Evolutionary conservation across 2,113 vertebrate species (phyloP).

Genomic region (Nerophis ophidion): DNA sequence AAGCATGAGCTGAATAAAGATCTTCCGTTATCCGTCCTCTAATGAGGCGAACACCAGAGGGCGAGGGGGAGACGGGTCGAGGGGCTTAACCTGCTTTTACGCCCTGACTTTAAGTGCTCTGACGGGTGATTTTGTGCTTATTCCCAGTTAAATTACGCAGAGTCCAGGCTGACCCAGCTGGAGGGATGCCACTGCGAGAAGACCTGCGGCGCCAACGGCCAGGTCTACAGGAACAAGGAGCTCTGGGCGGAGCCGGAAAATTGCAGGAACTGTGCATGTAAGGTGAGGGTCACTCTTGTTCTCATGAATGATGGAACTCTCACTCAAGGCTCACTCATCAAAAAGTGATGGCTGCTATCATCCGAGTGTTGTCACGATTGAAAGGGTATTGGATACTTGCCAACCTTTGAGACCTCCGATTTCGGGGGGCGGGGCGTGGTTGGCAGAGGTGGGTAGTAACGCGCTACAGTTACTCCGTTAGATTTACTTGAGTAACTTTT

Average conservation of each 20-base stretch:
- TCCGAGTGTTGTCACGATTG: background rate
- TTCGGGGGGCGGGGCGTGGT: too few relatives aligned
- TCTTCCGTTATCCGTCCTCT: conserved; percentile 27
- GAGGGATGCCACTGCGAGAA: conserved; percentile 94
- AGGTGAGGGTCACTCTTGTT: conserved; percentile 68
- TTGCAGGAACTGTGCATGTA: conserved; percentile 90
- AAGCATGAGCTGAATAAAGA: conserved; percentile 47
- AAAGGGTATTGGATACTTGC: too few relatives aligned
- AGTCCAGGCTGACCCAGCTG: conserved; percentile 89
- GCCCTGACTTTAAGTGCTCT: conserved; percentile 3
- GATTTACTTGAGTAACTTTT: too few relatives aligned
- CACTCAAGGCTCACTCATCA: background rate
- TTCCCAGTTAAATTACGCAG: conserved; percentile 90
- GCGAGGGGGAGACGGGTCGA: background rate
- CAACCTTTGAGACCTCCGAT: too few relatives aligned
- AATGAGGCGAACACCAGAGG: conserved; percentile 27
- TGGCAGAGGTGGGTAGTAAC: too few relatives aligned
- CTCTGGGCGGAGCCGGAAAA: conserved; percentile 90
- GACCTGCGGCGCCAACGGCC: conserved; percentile 83
- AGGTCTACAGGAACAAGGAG: conserved; percentile 86
- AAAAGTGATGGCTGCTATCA: background rate
- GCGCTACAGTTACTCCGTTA: too few relatives aligned
- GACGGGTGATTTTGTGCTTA: conserved; percentile 12
- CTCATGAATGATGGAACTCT: background rate
- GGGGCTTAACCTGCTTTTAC: conserved; percentile 3